Percentiles rank a stretch among this genome's conserved stretches.
phyloP scores from a whole-genome alignment of 2,888 invertebrate genomes.

The Netelia inedita region DNA sequence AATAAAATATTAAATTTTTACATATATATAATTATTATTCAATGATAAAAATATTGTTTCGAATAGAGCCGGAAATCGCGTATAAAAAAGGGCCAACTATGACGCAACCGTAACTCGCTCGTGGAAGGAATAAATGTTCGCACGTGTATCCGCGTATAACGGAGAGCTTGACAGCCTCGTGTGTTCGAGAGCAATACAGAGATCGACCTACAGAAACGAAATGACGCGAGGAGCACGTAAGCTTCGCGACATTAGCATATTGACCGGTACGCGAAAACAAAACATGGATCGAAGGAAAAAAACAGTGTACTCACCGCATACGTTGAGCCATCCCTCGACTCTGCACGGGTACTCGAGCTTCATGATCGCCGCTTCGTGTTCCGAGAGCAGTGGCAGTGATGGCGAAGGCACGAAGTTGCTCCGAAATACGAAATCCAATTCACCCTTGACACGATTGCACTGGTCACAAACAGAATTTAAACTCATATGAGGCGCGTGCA shows the following conservation, averaged over 20 bases:
- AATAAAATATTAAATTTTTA: too few species aligned
- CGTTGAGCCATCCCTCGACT: conserved; percentile 88
- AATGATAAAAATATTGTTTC: neutral
- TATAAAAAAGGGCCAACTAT: neutral
- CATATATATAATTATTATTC: neutral
- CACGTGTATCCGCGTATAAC: neutral
- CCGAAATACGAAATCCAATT: conserved; percentile 62
- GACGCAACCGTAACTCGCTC: neutral
- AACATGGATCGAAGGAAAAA: neutral
- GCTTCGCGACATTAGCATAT: neutral
- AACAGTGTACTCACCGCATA: conserved; percentile 85
- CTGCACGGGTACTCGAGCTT: conserved; percentile 87
- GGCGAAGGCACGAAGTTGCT: conserved; percentile 31
- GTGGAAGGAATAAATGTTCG: neutral
- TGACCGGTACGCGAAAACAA: neutral
- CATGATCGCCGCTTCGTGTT: conserved; percentile 75
- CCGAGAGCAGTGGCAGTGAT: neutral
- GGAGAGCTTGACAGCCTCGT: neutral
- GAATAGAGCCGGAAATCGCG: neutral
- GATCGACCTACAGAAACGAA: neutral
- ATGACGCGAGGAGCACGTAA: neutral
- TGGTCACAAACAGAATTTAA: conserved; percentile 60
- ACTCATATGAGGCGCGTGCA: conserved; percentile 59
- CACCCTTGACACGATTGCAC: conserved; percentile 64
- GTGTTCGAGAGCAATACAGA: neutral